Conservation (phyloP, 2,888 invertebrate species). For the Monoplex corrugatus region DNA sequence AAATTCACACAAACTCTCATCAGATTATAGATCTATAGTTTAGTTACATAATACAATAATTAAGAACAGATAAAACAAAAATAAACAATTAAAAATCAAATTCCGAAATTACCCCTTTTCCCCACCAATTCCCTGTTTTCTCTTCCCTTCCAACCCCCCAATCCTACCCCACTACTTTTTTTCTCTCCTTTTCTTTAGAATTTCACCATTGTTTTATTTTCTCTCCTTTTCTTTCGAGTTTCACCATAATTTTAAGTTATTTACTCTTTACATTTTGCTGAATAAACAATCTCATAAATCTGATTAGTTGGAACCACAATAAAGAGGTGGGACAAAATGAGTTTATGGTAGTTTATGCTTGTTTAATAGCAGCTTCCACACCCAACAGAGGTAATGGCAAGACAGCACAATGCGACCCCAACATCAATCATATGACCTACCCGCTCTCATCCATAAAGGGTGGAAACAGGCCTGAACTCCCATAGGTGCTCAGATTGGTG, state of each 20-base stretch:
- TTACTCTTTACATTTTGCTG: not conserved
- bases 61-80: too few relatives aligned
- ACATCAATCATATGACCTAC: not conserved
- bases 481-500: conserved; percentile 37
- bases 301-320: not conserved
- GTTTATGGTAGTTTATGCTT: too few relatives aligned
- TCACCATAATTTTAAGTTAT: too few relatives aligned
- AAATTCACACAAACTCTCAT: too few relatives aligned
- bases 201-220: not conserved
- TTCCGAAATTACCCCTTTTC: too few relatives aligned
- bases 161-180: too few relatives aligned
- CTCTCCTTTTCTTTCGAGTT: not conserved
- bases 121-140: too few relatives aligned
- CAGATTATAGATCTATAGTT: too few relatives aligned
- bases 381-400: conserved; percentile 7
- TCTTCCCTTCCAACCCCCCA: too few relatives aligned
- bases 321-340: not conserved
- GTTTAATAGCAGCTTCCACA: not conserved
- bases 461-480: conserved; percentile 37
- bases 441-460: conserved; percentile 37
- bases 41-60: too few relatives aligned
- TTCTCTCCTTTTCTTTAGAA: too few relatives aligned
- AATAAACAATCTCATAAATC: not conserved
- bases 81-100: too few relatives aligned
- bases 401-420: conserved; percentile 8